These are phyloP conservation scores for Rhinogobio ventralis DNA, from an alignment of 2,797 vertebrate species.

Conservation along the genomic window DNA sequence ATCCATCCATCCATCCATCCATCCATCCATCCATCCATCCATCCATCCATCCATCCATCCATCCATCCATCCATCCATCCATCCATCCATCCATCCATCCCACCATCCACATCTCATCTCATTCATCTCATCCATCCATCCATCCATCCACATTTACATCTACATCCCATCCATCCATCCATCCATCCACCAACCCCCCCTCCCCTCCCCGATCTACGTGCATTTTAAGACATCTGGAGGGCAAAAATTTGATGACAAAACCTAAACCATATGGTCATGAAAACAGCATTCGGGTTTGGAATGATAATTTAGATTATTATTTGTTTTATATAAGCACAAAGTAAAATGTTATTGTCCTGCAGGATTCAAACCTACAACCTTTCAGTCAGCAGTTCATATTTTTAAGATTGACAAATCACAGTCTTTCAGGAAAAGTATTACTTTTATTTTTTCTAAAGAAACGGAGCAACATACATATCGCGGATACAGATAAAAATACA, in stretches of 20 bases:
- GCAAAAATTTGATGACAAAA: neutral
- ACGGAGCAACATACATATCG: constrained; percentile 25
- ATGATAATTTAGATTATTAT: neutral
- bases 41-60: neutral
- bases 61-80: no score
- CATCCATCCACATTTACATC: no score
- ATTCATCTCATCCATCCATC: no score
- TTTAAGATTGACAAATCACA: constrained; percentile 3
- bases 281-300: neutral
- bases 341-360: neutral
- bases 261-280: neutral
- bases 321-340: neutral
- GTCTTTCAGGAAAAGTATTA: constrained; percentile 11
- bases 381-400: neutral
- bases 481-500: constrained; percentile 49
- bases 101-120: no score
- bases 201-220: no score
- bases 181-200: no score
- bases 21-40: neutral
- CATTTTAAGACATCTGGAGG: no score
- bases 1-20: neutral
- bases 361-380: neutral
- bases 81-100: no score
- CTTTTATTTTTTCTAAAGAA: constrained; percentile 44
- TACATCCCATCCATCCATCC: neutral